Conservation (phyloP, 2,113 vertebrate species). For the Lichenostomus cassidix region DNA sequence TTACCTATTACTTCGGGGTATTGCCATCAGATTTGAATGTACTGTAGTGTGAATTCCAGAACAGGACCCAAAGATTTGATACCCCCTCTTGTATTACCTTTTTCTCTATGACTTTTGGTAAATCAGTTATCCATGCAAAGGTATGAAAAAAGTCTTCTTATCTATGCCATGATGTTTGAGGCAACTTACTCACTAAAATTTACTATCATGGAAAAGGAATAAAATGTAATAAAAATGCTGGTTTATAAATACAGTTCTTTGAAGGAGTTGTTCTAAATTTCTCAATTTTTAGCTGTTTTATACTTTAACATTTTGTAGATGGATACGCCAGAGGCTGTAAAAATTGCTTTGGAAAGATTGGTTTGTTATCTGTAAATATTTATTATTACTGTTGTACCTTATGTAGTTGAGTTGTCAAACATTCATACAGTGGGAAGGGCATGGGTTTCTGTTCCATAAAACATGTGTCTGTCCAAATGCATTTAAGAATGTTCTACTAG, state of each 20-base stretch:
- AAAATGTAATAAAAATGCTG: neutral
- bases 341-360: neutral
- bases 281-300: neutral
- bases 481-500: neutral
- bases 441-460: neutral
- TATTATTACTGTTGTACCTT: neutral
- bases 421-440: neutral
- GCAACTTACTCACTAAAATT: neutral
- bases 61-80: neutral
- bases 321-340: neutral
- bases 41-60: neutral
- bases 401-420: neutral
- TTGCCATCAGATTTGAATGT: neutral
- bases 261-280: neutral
- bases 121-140: neutral
- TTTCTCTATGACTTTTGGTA: neutral
- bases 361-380: neutral
- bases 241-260: neutral
- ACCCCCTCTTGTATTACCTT: neutral
- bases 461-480: neutral
- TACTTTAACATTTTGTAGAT: neutral
- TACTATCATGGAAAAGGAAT: neutral
- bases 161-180: neutral
- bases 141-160: neutral
- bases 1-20: neutral